Evolutionary conservation across 2,797 vertebrate species (phyloP), one percentile per base, ranked within the genome.

Genomic region (Falco biarmicus): DNA sequence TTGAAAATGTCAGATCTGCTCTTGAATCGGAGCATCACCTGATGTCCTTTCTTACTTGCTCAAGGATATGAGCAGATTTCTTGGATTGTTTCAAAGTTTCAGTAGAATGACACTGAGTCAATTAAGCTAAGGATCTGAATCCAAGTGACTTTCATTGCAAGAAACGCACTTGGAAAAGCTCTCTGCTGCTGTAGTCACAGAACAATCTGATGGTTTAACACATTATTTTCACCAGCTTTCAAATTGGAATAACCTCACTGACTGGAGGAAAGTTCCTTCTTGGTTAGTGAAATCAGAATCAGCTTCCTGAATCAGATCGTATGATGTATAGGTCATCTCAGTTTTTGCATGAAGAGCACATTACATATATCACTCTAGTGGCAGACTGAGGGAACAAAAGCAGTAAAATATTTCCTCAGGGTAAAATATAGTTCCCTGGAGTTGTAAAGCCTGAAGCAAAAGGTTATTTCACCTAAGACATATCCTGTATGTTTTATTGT

Each of bases 381-480:
- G 84, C 90, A 96, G 71, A 78, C 73, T 76, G 61, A 1, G 65
- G 79, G 82, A 95, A 96, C 89, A 96, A 96, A 97, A 91, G 94
- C 94, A 95, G 78, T 95, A 94, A 94, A 96, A 91, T 89, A 95
- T 89, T 92, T 96, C 93, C 88, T 95, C 68, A 48, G 93, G 84
- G 82, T 96, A 94, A 97, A 94, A 96, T 96, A 96, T 65, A 89
- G 94, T 84, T 97, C 96, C 90, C 92, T 73, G 89, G 94, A 96
- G 93, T 77, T 84, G 93, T 69, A 90, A 87, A 94, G 90, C 90
- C 95, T 93, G 84, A 96, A 95, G 91, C 80, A 94, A 94, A 96
- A 94, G 96, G 94, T 96, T 97, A 96, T 96, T 97, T 91, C 94
- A 96, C 61, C 68, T 73, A 96, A 96, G 95, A 95, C 84, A 85